Conservation (phyloP, 2,113 vertebrate species). For the Centropus bengalensis region DNA sequence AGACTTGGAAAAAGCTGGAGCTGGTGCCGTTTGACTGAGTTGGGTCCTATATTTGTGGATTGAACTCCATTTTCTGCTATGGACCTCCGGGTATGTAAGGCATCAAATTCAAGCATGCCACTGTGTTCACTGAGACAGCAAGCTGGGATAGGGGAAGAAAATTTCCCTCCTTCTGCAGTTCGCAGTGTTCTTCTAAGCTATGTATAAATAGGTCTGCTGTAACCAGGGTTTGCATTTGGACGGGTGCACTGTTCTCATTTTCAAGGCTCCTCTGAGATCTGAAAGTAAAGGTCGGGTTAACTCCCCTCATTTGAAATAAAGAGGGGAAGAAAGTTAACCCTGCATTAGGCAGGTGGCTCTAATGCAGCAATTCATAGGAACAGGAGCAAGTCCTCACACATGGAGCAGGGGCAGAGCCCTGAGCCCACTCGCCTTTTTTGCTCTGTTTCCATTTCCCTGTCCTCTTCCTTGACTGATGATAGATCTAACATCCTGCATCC, state of each 20-base stretch:
- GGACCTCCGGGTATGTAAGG: conserved; percentile 41
- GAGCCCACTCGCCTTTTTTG: not conserved
- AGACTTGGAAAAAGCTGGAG: not conserved
- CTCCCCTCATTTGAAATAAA: conserved; percentile 39
- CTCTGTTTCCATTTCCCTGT: not conserved
- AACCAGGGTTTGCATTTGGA: conserved; percentile 58
- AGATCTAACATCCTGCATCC: not conserved
- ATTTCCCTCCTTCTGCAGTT: conserved; percentile 30
- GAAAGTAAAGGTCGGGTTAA: conserved; percentile 56
- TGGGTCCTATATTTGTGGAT: not conserved
- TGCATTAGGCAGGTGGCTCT: conserved; percentile 7
- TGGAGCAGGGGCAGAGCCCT: accelerated
- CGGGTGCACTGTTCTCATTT: conserved; percentile 21
- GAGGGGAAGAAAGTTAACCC: conserved; percentile 36
- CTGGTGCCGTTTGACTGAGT: not conserved
- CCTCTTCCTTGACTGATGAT: conserved; percentile 11
- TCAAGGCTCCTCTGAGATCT: conserved; percentile 56
- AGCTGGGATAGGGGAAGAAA: not conserved
- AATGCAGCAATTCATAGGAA: not conserved
- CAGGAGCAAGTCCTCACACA: not conserved
- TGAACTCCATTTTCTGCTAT: conserved; percentile 49
- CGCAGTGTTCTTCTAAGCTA: conserved; percentile 53
- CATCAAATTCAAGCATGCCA: conserved; percentile 59
- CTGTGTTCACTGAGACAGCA: conserved; percentile 58
- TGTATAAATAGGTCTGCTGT: conserved; percentile 63